These are phyloP conservation scores for Limanda limanda DNA, from an alignment of 2,113 vertebrate genomes.

Conservation along the genomic window DNA sequence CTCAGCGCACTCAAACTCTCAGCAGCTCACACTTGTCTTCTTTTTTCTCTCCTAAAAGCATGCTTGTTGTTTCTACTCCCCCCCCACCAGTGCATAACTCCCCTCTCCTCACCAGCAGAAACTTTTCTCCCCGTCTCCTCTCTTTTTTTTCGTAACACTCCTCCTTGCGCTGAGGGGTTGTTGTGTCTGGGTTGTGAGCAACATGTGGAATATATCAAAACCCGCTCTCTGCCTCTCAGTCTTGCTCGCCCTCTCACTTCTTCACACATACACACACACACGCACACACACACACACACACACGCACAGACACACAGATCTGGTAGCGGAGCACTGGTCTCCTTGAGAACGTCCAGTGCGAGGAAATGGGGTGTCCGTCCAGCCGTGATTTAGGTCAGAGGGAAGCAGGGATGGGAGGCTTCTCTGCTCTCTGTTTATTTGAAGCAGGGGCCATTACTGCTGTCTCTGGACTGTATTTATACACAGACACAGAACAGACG, in stretches of 20 bases:
- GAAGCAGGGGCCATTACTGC: conserved; percentile 84
- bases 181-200: conserved; percentile 75
- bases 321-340: conserved; percentile 50
- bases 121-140: conserved; percentile 39
- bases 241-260: conserved; percentile 43
- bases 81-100: conserved; percentile 19
- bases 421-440: conserved; percentile 84
- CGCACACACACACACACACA: conserved; percentile 48
- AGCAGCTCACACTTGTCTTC: conserved; percentile 40
- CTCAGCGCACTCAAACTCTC: conserved; percentile 30
- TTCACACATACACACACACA: conserved; percentile 21
- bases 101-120: conserved; percentile 58
- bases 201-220: conserved; percentile 76
- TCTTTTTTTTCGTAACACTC: conserved; percentile 49
- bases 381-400: conserved; percentile 81
- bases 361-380: conserved; percentile 80
- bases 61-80: conserved; percentile 40
- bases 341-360: conserved; percentile 67
- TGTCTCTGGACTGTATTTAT: conserved; percentile 81
- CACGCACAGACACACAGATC: conserved; percentile 33
- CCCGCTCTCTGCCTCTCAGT: conserved; percentile 15
- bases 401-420: conserved; percentile 75
- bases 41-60: conserved; percentile 37
- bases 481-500: conserved; percentile 80
- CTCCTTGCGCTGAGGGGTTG: conserved; percentile 64